Evolutionary conservation across 2,113 vertebrate species (phyloP), one percentile per base, ranked within the genome.

Genomic region (Lates calcarifer): DNA sequence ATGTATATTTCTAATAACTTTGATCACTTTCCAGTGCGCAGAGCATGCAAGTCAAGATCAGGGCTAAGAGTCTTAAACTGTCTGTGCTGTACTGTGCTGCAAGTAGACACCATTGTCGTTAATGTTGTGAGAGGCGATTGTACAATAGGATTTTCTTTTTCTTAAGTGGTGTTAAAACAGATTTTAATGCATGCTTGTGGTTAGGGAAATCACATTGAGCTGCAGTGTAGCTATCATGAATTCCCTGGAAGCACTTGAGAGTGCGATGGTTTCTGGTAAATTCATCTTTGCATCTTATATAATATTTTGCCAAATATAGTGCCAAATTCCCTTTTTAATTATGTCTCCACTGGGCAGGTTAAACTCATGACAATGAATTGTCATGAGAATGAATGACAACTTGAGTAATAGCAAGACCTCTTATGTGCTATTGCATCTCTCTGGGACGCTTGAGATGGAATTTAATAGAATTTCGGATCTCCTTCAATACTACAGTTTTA

Each of bases 251-350:
- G 85, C 79, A 45, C 66, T 84, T 68, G n/a, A 82, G 63, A 70
- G 76, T 79, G 71, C 55, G 60, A 57, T 65, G 56, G 41, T 71
- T 84, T 77, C 24, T 86, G 74, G 79, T 65, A 79, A 55, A 56
- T 60, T 85, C 41, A 85, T 82, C 31, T 66, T 79, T 28, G 35
- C 63, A 79, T 89, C 63, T 74, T 41, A n/a, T n/a, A n/a, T 67
- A 76, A 80, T 85, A n/a, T n/a, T n/a, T n/a, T n/a, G n/a, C n/a
- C n/a, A n/a, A 41, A 41, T 41, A 80, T 82, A 83, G 92, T 93
- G 92, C 94, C 93, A 93, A 93, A 91, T 83, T 75, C 57, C 18
- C 62, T 81, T 74, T 81, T 85, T 43, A 63, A 49, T 76, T 56
- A 24, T 37, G 31, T 77, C 45, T 73, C 2, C 43, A 60, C 45